phyloP scores from a whole-genome alignment of 1,140 invertebrate genomes.

The Doryteuthis pealeii region DNA sequence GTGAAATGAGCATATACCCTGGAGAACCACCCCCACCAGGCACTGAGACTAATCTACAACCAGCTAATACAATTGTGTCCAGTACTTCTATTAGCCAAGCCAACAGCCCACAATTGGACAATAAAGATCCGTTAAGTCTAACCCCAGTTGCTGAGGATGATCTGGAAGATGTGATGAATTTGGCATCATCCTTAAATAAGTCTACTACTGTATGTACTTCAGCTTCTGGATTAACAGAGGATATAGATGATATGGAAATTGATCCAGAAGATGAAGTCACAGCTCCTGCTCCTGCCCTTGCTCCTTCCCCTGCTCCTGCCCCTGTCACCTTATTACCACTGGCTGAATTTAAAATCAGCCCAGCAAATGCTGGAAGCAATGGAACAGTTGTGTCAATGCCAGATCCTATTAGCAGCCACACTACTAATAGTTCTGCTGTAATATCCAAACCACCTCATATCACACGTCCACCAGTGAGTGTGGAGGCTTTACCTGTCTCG shows the following conservation, averaged over 20 bases:
- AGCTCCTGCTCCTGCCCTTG: not conserved
- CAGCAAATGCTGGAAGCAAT: too few species aligned
- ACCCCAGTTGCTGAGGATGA: not conserved
- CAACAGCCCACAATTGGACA: not conserved
- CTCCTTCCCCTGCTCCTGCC: not conserved
- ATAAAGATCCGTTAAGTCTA: not conserved
- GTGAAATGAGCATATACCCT: constrained; percentile 19
- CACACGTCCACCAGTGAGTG: not conserved
- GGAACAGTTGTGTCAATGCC: too few species aligned
- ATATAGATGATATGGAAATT: constrained; percentile 20
- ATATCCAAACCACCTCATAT: constrained; percentile 6
- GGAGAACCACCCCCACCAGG: constrained; percentile 43
- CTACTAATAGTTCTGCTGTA: not conserved
- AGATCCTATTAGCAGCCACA: too few species aligned
- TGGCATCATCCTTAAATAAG: not conserved
- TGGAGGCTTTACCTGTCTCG: not conserved
- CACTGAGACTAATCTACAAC: constrained; percentile 21
- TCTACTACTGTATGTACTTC: not conserved
- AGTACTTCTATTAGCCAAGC: not conserved
- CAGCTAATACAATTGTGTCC: not conserved
- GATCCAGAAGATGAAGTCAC: constrained; percentile 10
- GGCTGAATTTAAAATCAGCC: too few species aligned
- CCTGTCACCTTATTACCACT: too few species aligned
- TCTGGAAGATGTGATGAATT: not conserved
- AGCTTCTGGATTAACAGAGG: not conserved